These are phyloP conservation scores for Brachionus calyciflorus DNA, from an alignment of 1,140 invertebrate genomes.

Conservation along the genomic window DNA sequence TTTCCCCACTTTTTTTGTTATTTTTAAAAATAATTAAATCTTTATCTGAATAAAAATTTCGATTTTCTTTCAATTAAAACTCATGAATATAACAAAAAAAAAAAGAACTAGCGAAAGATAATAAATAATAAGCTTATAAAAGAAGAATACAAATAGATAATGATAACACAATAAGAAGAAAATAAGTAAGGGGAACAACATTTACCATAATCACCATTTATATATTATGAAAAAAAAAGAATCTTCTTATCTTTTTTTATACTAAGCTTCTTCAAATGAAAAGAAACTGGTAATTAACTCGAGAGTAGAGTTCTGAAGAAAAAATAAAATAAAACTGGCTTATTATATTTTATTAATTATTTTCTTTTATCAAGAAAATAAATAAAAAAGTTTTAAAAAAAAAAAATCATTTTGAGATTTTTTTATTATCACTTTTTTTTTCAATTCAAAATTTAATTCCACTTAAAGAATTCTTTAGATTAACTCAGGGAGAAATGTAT, in stretches of 20 bases:
- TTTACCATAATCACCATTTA: slow-evolving; percentile 10
- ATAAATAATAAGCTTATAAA: background rate
- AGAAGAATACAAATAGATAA: slow-evolving; percentile 16
- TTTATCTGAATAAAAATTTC: background rate
- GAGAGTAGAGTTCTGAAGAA: slow-evolving; percentile 1
- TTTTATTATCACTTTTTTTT: too few species aligned
- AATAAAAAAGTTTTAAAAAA: too few species aligned
- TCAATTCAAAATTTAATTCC: too few species aligned
- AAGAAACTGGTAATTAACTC: slow-evolving; percentile 3
- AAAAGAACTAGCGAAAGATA: background rate
- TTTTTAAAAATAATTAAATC: background rate
- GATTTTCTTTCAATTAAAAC: slow-evolving; percentile 26
- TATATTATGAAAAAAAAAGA: background rate
- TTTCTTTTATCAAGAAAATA: too few species aligned
- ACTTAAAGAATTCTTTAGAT: too few species aligned
- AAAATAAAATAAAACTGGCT: too few species aligned
- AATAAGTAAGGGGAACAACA: background rate
- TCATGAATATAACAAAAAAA: too few species aligned
- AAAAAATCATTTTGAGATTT: too few species aligned
- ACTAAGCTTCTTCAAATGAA: background rate
- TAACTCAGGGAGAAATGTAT: too few species aligned
- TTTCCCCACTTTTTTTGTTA: background rate
- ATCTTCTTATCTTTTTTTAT: slow-evolving; percentile 29
- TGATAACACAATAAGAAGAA: background rate
- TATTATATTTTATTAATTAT: background rate